phyloP scores from a whole-genome alignment of 2,113 vertebrate species.

The Neolamprologus toae region DNA sequence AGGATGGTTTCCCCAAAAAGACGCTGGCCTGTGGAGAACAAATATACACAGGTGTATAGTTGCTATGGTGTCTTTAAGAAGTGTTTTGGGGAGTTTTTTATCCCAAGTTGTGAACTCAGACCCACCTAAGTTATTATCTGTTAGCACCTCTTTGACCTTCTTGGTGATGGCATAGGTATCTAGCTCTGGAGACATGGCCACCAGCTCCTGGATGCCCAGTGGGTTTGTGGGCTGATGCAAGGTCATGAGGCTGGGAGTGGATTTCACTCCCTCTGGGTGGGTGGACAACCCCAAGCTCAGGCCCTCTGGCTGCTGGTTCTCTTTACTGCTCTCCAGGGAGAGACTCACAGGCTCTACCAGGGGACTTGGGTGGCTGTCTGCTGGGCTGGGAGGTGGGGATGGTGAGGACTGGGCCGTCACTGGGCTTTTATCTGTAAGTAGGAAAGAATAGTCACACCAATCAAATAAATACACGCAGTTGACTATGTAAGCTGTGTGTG shows the following conservation, averaged over 20 bases:
- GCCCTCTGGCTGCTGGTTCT: constrained; percentile 90
- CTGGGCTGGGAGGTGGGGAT: constrained; percentile 74
- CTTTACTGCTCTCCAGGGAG: constrained; percentile 89
- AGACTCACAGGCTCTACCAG: constrained; percentile 81
- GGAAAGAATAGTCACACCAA: not conserved
- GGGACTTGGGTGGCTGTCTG: constrained; percentile 74
- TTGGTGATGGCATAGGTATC: constrained; percentile 98
- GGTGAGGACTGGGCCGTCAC: constrained; percentile 79
- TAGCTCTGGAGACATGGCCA: constrained; percentile 92
- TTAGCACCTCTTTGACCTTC: constrained; percentile 96
- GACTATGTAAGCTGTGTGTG: not conserved
- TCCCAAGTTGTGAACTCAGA: not conserved
- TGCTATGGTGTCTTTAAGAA: not conserved
- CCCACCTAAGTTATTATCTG: constrained; percentile 96
- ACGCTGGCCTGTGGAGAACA: constrained; percentile 81
- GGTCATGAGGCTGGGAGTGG: constrained; percentile 48
- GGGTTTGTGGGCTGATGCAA: constrained; percentile 69
- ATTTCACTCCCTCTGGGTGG: constrained; percentile 73
- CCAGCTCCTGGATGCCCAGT: constrained; percentile 92
- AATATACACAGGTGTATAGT: not conserved
- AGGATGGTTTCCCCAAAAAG: constrained; percentile 97
- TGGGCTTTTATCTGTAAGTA: constrained; percentile 74
- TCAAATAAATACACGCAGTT: not conserved
- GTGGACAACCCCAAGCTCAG: constrained; percentile 68
- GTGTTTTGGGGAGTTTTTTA: not conserved